A percentile compares a stretch with the other conserved stretches of the same genome.
phyloP scores from a whole-genome alignment of 2,797 vertebrate species.

The Gymnothorax javanicus region DNA sequence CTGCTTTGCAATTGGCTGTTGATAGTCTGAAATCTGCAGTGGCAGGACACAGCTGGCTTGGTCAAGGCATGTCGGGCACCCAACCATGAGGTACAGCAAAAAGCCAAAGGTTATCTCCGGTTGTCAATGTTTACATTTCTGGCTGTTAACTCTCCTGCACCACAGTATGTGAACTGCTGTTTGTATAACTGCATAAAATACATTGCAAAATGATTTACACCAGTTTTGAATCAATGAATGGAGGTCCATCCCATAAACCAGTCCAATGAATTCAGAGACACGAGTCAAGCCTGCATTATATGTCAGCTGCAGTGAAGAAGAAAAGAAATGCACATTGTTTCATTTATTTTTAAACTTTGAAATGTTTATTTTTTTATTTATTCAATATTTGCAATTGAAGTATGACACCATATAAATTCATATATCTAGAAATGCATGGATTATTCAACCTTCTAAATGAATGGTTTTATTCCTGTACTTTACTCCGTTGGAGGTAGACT shows the following conservation, averaged over 20 bases:
- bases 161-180: neutral
- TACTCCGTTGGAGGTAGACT: neutral
- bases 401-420: neutral
- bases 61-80: neutral
- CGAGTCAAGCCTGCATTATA: neutral
- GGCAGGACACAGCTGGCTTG: neutral
- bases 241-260: neutral
- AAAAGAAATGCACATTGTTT: neutral
- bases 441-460: neutral
- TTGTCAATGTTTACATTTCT: neutral
- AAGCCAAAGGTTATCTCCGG: neutral
- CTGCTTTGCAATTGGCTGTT: neutral
- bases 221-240: neutral
- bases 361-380: neutral
- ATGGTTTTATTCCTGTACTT: neutral
- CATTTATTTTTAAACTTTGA: neutral
- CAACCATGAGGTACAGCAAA: neutral
- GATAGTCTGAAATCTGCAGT: neutral
- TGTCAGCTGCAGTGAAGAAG: neutral
- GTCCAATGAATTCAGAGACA: neutral
- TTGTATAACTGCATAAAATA: neutral
- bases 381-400: neutral
- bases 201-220: neutral
- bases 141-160: neutral
- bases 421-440: neutral